A percentile compares a stretch with the other conserved stretches of the same genome.
These are phyloP conservation scores for Drosophila auraria DNA, from an alignment of 1,140 invertebrate genomes.

Conservation along the genomic window DNA sequence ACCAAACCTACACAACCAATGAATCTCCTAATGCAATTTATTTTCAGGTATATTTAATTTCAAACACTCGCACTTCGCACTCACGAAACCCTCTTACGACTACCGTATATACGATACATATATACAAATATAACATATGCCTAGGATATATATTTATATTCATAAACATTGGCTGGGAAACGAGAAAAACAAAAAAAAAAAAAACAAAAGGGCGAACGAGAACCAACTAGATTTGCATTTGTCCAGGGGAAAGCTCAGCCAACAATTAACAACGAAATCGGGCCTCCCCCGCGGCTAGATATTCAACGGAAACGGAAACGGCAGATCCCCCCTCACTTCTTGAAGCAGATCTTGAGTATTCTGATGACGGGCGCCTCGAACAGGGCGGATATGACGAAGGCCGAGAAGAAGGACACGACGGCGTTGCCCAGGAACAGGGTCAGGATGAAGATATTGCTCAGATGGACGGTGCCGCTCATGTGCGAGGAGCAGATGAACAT, in stretches of 20 bases:
- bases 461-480: conserved; percentile 91
- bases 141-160: conserved; percentile 18
- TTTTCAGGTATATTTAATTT: conserved; percentile 29
- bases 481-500: conserved; percentile 92
- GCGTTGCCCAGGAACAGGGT: conserved; percentile 92
- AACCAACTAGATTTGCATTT: conserved; percentile 23
- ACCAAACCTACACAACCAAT: not conserved
- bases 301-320: conserved; percentile 7
- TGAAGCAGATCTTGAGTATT: conserved; percentile 89
- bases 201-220: conserved; percentile 5
- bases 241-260: not conserved
- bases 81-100: conserved; percentile 25
- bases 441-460: conserved; percentile 90
- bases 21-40: not conserved
- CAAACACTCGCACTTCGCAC: conserved; percentile 26
- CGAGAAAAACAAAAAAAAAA: conserved; percentile 10
- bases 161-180: conserved; percentile 11
- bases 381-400: conserved; percentile 91
- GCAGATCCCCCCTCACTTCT: conserved; percentile 43
- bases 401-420: conserved; percentile 91
- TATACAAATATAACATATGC: conserved; percentile 28
- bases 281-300: conserved; percentile 16
- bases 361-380: conserved; percentile 92
- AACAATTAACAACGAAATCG: conserved; percentile 36
- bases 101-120: conserved; percentile 22